Evolutionary conservation across 1,140 invertebrate genomes (phyloP).

Genomic region (Drosophila burlai): DNA sequence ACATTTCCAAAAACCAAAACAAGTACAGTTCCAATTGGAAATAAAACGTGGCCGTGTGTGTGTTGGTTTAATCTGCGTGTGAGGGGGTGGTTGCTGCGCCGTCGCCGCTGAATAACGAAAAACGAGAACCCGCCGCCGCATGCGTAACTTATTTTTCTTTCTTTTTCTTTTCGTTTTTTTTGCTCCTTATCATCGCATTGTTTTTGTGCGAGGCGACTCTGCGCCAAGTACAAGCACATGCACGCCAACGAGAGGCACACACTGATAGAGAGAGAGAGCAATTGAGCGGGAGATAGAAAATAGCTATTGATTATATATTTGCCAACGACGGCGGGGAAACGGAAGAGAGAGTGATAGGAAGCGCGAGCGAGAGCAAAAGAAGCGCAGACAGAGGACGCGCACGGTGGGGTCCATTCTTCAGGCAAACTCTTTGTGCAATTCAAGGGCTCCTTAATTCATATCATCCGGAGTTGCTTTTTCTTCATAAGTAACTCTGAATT

Average conservation of each 20-base stretch:
- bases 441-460: slow-evolving; percentile 4
- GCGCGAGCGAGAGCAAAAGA: background rate
- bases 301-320: slow-evolving; percentile 45
- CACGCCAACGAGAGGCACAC: background rate
- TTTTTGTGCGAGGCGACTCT: slow-evolving; percentile 39
- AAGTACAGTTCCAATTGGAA: slow-evolving; percentile 74
- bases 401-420: slow-evolving; percentile 25
- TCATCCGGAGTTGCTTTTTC: background rate
- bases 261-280: slow-evolving; percentile 4
- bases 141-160: slow-evolving; percentile 67
- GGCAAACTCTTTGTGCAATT: slow-evolving; percentile 1
- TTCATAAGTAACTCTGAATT: background rate
- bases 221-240: slow-evolving; percentile 40
- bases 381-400: slow-evolving; percentile 13
- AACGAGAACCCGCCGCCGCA: slow-evolving; percentile 54
- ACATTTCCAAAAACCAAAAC: slow-evolving; percentile 13
- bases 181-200: slow-evolving; percentile 46
- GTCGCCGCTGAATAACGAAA: slow-evolving; percentile 33
- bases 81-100: slow-evolving; percentile 48
- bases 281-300: slow-evolving; percentile 29
- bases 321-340: background rate
- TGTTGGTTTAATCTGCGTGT: background rate
- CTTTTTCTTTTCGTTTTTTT: slow-evolving; percentile 29
- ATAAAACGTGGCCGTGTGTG: slow-evolving; percentile 13
- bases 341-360: slow-evolving; percentile 1